These are phyloP conservation scores for Dasyprocta punctata DNA, from an alignment of 2,113 vertebrate species.

Conservation along the genomic window DNA sequence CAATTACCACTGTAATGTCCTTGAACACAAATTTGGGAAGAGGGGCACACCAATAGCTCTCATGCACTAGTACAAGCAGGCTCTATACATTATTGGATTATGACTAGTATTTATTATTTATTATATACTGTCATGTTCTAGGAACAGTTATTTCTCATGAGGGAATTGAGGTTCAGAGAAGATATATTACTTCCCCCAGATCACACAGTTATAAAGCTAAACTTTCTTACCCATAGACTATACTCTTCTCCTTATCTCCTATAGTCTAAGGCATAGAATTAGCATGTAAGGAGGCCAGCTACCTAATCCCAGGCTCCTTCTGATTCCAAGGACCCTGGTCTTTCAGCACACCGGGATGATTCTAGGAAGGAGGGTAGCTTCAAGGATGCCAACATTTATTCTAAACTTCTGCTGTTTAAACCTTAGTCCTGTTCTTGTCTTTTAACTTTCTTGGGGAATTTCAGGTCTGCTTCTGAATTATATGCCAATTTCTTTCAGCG, in stretches of 20 bases:
- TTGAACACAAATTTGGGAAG: background rate
- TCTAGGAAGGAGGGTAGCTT: background rate
- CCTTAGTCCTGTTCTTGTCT: background rate
- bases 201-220: background rate
- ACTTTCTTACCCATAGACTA: background rate
- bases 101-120: background rate
- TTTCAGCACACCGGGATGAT: too few species aligned
- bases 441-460: background rate
- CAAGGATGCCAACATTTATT: background rate
- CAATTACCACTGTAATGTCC: background rate
- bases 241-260: background rate
- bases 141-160: background rate
- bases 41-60: background rate
- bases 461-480: background rate
- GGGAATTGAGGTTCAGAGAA: constrained; percentile 25
- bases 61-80: background rate
- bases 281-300: background rate
- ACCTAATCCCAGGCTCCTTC: background rate
- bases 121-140: background rate
- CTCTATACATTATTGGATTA: background rate
- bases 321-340: background rate
- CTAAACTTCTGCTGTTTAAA: background rate
- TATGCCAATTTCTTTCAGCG: background rate
- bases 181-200: background rate
- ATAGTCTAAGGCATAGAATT: accelerated